Evolutionary conservation across 2,113 vertebrate genomes (phyloP).

Genomic region (Picathartes gymnocephalus): DNA sequence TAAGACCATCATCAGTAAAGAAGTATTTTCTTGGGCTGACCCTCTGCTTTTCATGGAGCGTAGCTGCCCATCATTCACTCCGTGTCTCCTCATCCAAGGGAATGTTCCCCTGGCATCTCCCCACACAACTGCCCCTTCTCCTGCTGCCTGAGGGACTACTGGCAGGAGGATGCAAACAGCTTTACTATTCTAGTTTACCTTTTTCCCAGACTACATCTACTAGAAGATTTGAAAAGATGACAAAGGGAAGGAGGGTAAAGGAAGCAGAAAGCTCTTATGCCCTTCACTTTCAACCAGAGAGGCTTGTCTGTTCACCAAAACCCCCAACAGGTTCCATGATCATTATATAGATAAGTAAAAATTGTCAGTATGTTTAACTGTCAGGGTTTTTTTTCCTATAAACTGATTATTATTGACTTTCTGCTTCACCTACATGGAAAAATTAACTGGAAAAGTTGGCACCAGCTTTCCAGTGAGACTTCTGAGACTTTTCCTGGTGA

Average conservation of each 20-base stretch:
- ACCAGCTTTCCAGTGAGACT: not conserved
- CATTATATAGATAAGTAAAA: not conserved
- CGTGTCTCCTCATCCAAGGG: rapidly evolving
- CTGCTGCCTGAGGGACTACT: not conserved
- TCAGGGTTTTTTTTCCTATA: not conserved
- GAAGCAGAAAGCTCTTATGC: not conserved
- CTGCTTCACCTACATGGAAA: not conserved
- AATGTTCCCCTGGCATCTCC: not conserved
- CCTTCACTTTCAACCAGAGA: not conserved
- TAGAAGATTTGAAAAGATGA: not conserved
- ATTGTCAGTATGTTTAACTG: not conserved
- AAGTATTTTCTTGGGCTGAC: not conserved
- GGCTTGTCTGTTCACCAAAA: not conserved
- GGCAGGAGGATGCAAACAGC: not conserved
- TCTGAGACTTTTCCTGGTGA: not conserved
- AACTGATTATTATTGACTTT: not conserved
- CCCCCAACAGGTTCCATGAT: not conserved
- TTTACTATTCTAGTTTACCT: not conserved
- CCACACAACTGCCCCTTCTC: not conserved
- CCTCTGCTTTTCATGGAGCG: not conserved
- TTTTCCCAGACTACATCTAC: not conserved
- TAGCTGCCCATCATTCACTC: not conserved
- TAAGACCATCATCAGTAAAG: not conserved
- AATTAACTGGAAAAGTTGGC: not conserved
- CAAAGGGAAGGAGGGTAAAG: not conserved